Evolutionary conservation across 1,140 invertebrate genomes (phyloP), one percentile per base, ranked within the genome.

Genomic region (Orussus abietinus): DNA sequence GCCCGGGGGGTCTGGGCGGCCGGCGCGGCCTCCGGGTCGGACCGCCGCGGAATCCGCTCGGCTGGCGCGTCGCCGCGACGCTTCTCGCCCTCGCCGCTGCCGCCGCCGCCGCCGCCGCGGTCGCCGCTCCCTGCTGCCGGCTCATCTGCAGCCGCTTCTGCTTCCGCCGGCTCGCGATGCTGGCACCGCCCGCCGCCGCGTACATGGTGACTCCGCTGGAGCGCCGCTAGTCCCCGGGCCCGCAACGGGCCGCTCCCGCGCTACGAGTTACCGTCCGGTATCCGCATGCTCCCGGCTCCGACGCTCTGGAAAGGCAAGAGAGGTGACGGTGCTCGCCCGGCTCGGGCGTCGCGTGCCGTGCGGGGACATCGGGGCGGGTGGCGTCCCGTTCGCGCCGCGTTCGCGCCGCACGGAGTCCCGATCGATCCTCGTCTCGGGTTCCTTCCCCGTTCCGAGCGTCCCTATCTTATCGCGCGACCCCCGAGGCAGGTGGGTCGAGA

Each of bases 101-200:
- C 2, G 41, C 26, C 29, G 51, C 49, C 35, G 46, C 52, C 30
- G 49, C 34, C 52, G 31, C 45, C 49, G 6, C 59, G 56, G 33
- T 63, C 64, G n/a, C n/a, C n/a, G n/a, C n/a, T n/a, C n/a, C n/a
- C n/a, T n/a, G n/a, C n/a, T n/a, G n/a, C n/a, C n/a, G n/a, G 39
- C 57, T 63, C 15, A 59, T 46, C 45, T 68, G 67, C 28, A 67
- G 51, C 18, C 61, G 55, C 42, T 68, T 70, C 45, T 70, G 67
- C 35, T 70, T 67, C 38, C 67, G 63, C 42, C 67, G 52, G 21
- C 57, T 70, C 38, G 67, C 67, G 40, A 69, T 69, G 49, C 64
- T 69, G 11, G 67, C 66, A 46, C 66, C 67, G 49, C 67, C 67
- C 29, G 67, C 67, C 38, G 67, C 67, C 15, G 67, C 67, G 42